Conservation (phyloP, 2,797 vertebrate genomes). For the Xerus rutilus region DNA sequence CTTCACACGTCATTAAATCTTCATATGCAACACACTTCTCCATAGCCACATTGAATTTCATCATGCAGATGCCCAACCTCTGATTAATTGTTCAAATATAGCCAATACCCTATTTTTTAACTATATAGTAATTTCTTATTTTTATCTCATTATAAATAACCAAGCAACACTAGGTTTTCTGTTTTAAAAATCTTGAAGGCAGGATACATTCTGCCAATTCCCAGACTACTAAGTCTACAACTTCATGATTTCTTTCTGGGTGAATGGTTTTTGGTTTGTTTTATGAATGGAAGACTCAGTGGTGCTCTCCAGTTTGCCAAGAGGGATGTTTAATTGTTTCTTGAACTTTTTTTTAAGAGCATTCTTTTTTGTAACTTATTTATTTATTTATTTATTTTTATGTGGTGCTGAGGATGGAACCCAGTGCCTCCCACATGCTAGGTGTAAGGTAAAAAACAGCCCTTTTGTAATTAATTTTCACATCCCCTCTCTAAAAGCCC, state of each 20-base stretch:
- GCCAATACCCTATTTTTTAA: conserved; percentile 45
- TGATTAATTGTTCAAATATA: conserved; percentile 38
- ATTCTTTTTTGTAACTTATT: too few relatives aligned
- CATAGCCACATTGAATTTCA: not conserved
- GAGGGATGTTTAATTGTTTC: not conserved
- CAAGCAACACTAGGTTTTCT: not conserved
- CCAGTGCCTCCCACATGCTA: too few relatives aligned
- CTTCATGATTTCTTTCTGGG: not conserved
- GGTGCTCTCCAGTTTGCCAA: not conserved
- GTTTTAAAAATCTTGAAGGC: conserved; percentile 30
- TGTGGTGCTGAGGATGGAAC: too few relatives aligned
- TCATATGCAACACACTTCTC: not conserved
- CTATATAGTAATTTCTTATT: not conserved
- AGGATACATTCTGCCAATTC: not conserved
- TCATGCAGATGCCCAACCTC: not conserved
- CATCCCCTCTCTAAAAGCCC: too few relatives aligned
- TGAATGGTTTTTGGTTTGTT: not conserved
- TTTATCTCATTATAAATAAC: conserved; percentile 54
- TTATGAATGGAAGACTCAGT: not conserved
- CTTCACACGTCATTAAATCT: not conserved
- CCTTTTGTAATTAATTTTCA: too few relatives aligned
- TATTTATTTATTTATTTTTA: too few relatives aligned
- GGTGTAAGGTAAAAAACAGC: too few relatives aligned
- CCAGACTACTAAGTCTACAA: not conserved
- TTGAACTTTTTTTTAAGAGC: not conserved